Base-by-base conservation (phyloP, 2,797 vertebrate species). In the Tauraco hartlaubi region DNA sequence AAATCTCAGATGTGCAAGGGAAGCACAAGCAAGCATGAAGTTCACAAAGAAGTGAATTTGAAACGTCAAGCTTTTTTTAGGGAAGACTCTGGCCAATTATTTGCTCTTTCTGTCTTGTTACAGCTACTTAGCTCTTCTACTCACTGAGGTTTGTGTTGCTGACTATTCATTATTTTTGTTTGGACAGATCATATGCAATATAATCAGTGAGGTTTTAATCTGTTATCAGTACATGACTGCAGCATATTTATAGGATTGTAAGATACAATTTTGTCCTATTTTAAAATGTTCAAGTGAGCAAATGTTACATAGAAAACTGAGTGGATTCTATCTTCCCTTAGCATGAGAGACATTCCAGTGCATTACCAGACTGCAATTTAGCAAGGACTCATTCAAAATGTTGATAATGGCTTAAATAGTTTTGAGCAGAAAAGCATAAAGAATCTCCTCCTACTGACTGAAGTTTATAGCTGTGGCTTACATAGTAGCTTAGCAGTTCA, bases 401-500 rank as follows among this genome's bases (percentile, higher is more conserved):
- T 74, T 97, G 97, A 97, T 98, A 97, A 97, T 91, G 85, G 92
- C 93, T 95, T 97, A 96, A 97, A 96, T 97, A 94, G 66, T 94
- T 95, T 81, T 56, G 73, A 96, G 75, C 75, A 95, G 75, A 96
- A 74, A 91, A 95, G 91, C 91, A 92, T 83, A 92, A 97, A 91
- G 97, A 92, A 97, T 97, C 97, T 94, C 72, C 90, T 95, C 44
- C 91, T 97, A 94, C 96, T 97, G 96, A 97, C 97, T 96, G 84
- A 92, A 97, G 98, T 98, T 97, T 98, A 98, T 98, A 92, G 94
- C 88, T 96, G 94, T 81, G 97, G 97, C 97, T 98, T 97, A 96
- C 93, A 95, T 98, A 96, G 97, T 97, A 98, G 97, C 97, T 97
- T 98, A 97, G 97, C 90, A 97, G 97, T 97, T 98, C 97, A 97